phyloP scores from a whole-genome alignment of 2,888 invertebrate species.

The Andrena fulva region DNA sequence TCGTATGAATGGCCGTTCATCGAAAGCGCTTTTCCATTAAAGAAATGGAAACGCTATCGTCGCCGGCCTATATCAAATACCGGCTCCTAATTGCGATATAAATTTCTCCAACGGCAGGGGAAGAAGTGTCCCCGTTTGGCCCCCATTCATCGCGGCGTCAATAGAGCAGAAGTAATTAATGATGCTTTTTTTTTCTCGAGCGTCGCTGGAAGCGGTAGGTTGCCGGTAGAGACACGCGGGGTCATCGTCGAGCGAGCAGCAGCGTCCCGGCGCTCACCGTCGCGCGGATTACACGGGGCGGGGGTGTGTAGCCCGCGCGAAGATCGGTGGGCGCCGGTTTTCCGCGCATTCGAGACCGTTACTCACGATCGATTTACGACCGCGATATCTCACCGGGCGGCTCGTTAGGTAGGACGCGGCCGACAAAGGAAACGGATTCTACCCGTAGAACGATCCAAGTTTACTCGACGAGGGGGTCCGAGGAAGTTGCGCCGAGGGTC shows the following conservation, averaged over 20 bases:
- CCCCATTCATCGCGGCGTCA: conserved; percentile 50
- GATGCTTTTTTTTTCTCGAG: conserved; percentile 38
- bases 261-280: conserved; percentile 23
- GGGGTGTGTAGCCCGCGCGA: conserved; percentile 11
- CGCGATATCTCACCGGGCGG: conserved; percentile 67
- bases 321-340: conserved; percentile 36
- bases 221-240: conserved; percentile 3
- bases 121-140: conserved; percentile 42
- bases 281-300: conserved; percentile 28
- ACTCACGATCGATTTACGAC: conserved; percentile 76
- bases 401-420: conserved; percentile 72
- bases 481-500: conserved; percentile 48
- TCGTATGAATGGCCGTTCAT: conserved; percentile 25
- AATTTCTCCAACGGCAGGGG: conserved; percentile 23
- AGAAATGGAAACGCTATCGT: conserved; percentile 34
- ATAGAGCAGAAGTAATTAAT: conserved; percentile 62
- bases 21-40: conserved; percentile 47
- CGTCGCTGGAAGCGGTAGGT: background rate
- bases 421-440: conserved; percentile 76
- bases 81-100: conserved; percentile 54
- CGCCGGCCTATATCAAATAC: conserved; percentile 33
- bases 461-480: conserved; percentile 47
- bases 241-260: conserved; percentile 5
- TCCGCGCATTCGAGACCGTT: conserved; percentile 59
- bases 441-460: conserved; percentile 61